phyloP scores from a whole-genome alignment of 37 sponge, comb jelly and placozoan genomes.

The Trichoplax adhaerens region DNA sequence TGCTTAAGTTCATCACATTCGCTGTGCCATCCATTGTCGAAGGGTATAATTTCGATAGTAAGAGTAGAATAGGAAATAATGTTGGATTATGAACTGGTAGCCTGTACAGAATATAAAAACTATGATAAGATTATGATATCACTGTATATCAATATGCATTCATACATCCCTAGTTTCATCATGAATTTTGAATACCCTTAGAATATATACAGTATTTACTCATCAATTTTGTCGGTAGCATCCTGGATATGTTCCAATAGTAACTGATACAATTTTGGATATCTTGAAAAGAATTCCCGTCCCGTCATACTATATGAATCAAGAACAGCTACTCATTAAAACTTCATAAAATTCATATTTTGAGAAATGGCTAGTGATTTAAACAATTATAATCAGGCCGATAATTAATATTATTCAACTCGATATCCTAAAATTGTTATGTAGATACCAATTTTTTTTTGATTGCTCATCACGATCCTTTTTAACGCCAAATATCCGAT shows the following conservation, averaged over 20 bases:
- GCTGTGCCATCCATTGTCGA: conserved; percentile 27
- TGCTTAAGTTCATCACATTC: no score
- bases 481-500: conserved; percentile 73
- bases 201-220: not conserved
- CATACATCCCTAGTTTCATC: not conserved
- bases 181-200: not conserved
- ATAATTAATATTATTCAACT: no score
- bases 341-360: no score
- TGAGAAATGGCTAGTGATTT: no score
- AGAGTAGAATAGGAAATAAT: conserved; percentile 43
- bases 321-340: no score
- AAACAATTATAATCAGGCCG: no score
- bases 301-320: conserved; percentile 26
- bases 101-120: not conserved
- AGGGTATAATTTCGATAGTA: conserved; percentile 40
- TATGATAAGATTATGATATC: no score
- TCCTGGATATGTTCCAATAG: conserved; percentile 14
- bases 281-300: conserved; percentile 57
- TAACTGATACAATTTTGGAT: conserved; percentile 31
- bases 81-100: not conserved
- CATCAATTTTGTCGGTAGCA: not conserved
- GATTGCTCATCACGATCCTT: conserved; percentile 46
- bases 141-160: no score
- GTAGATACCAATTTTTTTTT: conserved; percentile 35
- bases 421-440: not conserved